Conservation (phyloP, 2,113 vertebrate species). For the Hipposideros armiger region DNA sequence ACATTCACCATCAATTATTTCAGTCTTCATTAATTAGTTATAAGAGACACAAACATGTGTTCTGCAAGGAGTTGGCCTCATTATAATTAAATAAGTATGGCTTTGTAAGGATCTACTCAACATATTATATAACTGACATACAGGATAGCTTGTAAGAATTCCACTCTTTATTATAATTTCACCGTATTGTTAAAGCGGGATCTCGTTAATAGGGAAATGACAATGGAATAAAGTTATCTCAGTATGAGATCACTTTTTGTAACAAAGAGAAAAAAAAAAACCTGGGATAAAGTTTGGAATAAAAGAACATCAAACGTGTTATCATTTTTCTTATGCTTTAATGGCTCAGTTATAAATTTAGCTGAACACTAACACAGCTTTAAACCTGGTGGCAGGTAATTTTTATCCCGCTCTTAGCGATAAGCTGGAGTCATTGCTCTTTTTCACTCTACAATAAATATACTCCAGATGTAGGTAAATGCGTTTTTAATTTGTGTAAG, state of each 20-base stretch:
- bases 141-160: not conserved
- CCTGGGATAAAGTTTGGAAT: not conserved
- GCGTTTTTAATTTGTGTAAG: slow-evolving; percentile 59
- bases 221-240: not conserved
- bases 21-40: slow-evolving; percentile 89
- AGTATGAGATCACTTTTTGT: not conserved
- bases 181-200: not conserved
- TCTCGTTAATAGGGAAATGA: not conserved
- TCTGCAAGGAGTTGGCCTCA: slow-evolving; percentile 74
- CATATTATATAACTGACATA: slow-evolving; percentile 50
- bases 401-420: not conserved
- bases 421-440: not conserved
- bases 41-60: slow-evolving; percentile 84
- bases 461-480: not conserved
- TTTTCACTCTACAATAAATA: not conserved
- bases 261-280: slow-evolving; percentile 17
- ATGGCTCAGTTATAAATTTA: slow-evolving; percentile 14
- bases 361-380: slow-evolving; percentile 66
- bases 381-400: not conserved
- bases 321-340: slow-evolving; percentile 26
- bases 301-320: not conserved
- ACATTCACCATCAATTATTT: slow-evolving; percentile 90
- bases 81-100: slow-evolving; percentile 69
- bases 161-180: slow-evolving; percentile 20
- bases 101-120: slow-evolving; percentile 59